Evolutionary conservation across 2,113 vertebrate species (phyloP).

Genomic region (Conger conger): DNA sequence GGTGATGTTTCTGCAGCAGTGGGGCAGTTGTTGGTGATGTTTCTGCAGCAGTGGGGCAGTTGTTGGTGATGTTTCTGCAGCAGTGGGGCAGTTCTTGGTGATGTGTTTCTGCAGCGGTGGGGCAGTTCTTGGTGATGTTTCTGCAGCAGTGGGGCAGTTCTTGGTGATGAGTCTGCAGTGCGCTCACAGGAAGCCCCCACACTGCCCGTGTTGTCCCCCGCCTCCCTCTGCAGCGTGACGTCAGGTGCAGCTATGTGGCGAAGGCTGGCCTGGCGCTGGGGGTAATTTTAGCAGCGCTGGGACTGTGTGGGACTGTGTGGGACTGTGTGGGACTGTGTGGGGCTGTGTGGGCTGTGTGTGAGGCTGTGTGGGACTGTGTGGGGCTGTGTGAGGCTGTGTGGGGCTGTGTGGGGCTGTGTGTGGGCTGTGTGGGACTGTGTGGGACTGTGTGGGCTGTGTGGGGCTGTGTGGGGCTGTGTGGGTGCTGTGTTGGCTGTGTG

Average conservation of each 20-base stretch:
- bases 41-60: neutral
- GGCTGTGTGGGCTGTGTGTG: too few species aligned
- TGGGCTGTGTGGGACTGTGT: too few species aligned
- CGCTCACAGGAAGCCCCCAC: constrained; percentile 34
- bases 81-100: neutral
- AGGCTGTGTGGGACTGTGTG: neutral
- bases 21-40: neutral
- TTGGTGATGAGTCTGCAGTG: neutral
- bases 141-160: neutral
- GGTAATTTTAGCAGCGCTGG: constrained; percentile 17
- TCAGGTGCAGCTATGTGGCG: constrained; percentile 27
- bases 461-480: neutral
- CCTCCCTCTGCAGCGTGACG: constrained; percentile 12
- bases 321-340: too few species aligned
- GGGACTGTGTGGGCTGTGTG: neutral
- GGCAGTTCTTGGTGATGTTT: neutral
- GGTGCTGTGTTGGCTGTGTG: too few species aligned
- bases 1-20: neutral
- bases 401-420: neutral
- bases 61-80: neutral
- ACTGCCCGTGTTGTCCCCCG: constrained; percentile 38
- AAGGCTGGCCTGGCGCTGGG: constrained; percentile 22
- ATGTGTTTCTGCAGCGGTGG: neutral
- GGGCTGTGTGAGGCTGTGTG: neutral
- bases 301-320: too few species aligned